Evolutionary conservation across 2,797 vertebrate species (phyloP).

Genomic region (Gymnocypris eckloni): DNA sequence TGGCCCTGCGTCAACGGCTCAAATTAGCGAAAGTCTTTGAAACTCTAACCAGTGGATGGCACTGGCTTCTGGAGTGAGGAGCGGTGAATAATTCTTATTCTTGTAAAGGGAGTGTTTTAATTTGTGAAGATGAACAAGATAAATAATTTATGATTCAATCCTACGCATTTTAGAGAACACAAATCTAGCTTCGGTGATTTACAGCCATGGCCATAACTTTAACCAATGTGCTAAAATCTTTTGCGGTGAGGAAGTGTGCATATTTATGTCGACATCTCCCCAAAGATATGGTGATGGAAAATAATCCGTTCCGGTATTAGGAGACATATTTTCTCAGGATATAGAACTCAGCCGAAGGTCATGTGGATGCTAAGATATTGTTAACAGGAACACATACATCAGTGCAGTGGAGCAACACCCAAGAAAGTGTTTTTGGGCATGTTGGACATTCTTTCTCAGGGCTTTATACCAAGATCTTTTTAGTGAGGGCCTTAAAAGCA

Average conservation of each 20-base stretch:
- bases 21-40: constrained; percentile 43
- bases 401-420: constrained; percentile 53
- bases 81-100: constrained; percentile 45
- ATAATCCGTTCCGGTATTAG: constrained; percentile 59
- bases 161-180: constrained; percentile 53
- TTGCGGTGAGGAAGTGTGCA: constrained; percentile 46
- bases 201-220: constrained; percentile 57
- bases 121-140: constrained; percentile 59
- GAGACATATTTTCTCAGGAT: constrained; percentile 61
- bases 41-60: constrained; percentile 46
- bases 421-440: constrained; percentile 49
- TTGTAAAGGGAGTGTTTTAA: constrained; percentile 47
- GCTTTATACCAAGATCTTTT: constrained; percentile 55
- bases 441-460: constrained; percentile 62
- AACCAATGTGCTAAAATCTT: constrained; percentile 53
- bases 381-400: constrained; percentile 63
- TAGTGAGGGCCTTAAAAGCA: constrained; percentile 62
- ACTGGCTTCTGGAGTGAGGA: constrained; percentile 40
- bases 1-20: constrained; percentile 50
- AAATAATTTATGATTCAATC: constrained; percentile 58
- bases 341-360: constrained; percentile 53
- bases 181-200: constrained; percentile 56
- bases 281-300: constrained; percentile 58
- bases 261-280: constrained; percentile 62
- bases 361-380: constrained; percentile 47